Evolutionary conservation across 2,797 vertebrate species (phyloP).

Genomic region (Pipistrellus pipistrellus): DNA sequence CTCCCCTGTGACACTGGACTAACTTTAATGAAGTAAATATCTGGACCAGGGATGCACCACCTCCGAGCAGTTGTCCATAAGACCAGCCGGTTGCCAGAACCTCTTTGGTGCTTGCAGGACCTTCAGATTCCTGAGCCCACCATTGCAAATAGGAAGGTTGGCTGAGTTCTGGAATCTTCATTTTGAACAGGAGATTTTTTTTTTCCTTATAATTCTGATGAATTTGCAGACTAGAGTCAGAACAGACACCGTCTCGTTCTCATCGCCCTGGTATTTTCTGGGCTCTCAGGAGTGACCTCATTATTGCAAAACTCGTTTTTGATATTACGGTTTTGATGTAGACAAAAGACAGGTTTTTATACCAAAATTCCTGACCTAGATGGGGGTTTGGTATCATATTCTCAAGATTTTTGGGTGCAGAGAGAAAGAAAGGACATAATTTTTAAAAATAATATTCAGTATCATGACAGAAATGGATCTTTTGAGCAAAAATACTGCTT

Average conservation of each 20-base stretch:
- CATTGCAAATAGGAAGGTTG: neutral
- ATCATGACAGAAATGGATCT: neutral
- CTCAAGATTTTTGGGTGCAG: neutral
- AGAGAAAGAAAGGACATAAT: neutral
- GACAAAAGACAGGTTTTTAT: neutral
- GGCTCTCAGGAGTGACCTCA: slow-evolving; percentile 45
- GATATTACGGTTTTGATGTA: neutral
- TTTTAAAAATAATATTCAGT: slow-evolving; percentile 18
- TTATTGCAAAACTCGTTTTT: slow-evolving; percentile 40
- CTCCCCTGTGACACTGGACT: neutral
- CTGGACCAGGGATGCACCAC: neutral
- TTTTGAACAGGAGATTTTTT: neutral
- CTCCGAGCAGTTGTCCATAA: neutral
- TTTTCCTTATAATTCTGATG: neutral
- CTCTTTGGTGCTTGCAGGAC: neutral
- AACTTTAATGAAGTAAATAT: neutral
- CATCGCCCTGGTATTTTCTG: neutral
- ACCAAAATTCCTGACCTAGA: slow-evolving; percentile 34
- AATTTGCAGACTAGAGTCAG: neutral
- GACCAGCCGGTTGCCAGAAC: too few relatives aligned
- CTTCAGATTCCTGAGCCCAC: neutral
- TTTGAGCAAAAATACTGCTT: neutral
- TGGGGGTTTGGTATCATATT: slow-evolving; percentile 4
- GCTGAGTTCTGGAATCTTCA: neutral
- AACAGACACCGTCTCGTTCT: neutral